Percentiles rank a stretch among this genome's conserved stretches.
These are phyloP conservation scores for Sterrhoptilus dennistouni DNA, from an alignment of 2,113 vertebrate genomes.

Conservation along the genomic window DNA sequence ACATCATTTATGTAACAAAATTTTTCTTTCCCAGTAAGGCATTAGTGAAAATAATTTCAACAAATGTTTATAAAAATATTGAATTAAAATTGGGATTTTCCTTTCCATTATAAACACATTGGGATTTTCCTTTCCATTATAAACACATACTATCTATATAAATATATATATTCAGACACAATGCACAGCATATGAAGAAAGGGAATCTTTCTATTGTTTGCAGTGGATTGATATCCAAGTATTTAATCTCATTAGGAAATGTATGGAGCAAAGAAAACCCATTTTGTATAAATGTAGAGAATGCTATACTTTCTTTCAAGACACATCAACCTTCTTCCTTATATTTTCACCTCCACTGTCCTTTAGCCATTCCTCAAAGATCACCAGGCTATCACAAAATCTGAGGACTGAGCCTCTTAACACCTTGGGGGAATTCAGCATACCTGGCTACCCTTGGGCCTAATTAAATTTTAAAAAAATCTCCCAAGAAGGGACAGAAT, in stretches of 20 bases:
- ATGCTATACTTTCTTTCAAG: not conserved
- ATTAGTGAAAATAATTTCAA: not conserved
- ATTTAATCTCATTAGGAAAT: not conserved
- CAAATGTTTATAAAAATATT: not conserved
- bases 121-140: not conserved
- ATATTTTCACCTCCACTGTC: not conserved
- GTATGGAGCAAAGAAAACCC: not conserved
- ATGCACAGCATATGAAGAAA: not conserved
- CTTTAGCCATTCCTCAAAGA: not conserved
- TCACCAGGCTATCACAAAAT: not conserved
- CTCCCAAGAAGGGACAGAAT: not conserved
- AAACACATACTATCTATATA: not conserved
- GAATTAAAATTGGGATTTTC: not conserved
- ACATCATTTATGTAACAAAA: not conserved
- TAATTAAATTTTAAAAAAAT: not conserved
- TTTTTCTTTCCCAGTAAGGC: not conserved
- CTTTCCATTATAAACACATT: not conserved
- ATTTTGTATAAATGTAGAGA: not conserved
- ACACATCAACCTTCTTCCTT: not conserved
- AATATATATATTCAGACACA: not conserved
- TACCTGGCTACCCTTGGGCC: not conserved
- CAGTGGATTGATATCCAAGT: not conserved
- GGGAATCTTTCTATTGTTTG: not conserved
- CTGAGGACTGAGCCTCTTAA: not conserved
- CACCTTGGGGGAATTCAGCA: not conserved